A percentile compares a stretch with the other conserved stretches of the same genome.
Conservation (phyloP, 2,888 invertebrate species). For the Pollenia griseotomentosa region DNA sequence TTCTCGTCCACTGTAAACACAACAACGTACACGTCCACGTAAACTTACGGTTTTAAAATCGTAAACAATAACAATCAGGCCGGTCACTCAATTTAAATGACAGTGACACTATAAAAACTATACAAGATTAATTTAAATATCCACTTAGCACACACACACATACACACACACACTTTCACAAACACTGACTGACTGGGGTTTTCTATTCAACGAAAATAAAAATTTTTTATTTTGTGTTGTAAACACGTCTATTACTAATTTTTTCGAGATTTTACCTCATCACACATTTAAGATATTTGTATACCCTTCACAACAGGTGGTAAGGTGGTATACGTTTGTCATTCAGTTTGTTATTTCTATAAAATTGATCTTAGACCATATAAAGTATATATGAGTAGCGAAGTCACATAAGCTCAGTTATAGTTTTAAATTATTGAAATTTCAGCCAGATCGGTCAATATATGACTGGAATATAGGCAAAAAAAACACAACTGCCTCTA, state of each 20-base stretch:
- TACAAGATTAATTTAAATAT: conserved; percentile 69
- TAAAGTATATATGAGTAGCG: too few species aligned
- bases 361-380: too few species aligned
- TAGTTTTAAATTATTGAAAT: too few species aligned
- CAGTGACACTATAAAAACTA: conserved; percentile 70
- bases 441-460: too few species aligned
- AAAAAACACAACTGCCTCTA: too few species aligned
- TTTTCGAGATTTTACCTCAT: conserved; percentile 14
- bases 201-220: conserved; percentile 26
- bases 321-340: too few species aligned
- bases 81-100: conserved; percentile 67
- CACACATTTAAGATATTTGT: conserved; percentile 32
- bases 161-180: not conserved
- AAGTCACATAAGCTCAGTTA: too few species aligned
- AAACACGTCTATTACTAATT: conserved; percentile 54
- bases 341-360: too few species aligned
- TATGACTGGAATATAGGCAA: too few species aligned
- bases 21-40: conserved; percentile 8
- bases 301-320: too few species aligned
- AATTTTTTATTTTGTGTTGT: conserved; percentile 41
- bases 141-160: conserved; percentile 1
- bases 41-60: not conserved
- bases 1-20: conserved; percentile 25
- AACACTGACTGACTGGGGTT: not conserved
- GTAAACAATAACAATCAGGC: conserved; percentile 41